Evolutionary conservation across 1,140 invertebrate genomes (phyloP).

Genomic region (Cardiocondyla obscurior): DNA sequence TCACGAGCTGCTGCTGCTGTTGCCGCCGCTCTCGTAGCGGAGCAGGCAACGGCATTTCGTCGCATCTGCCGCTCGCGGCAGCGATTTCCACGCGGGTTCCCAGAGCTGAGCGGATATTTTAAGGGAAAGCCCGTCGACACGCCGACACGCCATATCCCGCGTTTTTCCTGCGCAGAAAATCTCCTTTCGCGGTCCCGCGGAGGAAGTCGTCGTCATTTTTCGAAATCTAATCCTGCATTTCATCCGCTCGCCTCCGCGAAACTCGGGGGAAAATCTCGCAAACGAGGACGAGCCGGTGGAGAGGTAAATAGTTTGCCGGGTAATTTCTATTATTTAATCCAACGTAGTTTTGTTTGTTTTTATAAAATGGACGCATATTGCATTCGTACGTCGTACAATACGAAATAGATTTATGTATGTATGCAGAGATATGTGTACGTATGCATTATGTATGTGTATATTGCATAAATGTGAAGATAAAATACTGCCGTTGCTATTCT

Average conservation of each 20-base stretch:
- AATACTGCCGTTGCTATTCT: slow-evolving; percentile 2
- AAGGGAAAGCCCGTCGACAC: slow-evolving; percentile 27
- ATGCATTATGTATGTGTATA: neutral
- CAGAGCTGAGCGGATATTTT: slow-evolving; percentile 20
- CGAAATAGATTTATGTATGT: slow-evolving; percentile 8
- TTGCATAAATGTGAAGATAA: neutral
- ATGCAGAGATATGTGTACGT: neutral
- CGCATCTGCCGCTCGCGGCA: slow-evolving; percentile 17
- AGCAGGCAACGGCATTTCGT: neutral
- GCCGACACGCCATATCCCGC: slow-evolving; percentile 15
- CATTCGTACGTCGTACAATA: neutral
- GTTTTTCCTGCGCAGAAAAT: slow-evolving; percentile 43
- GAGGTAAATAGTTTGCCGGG: neutral
- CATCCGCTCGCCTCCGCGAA: neutral
- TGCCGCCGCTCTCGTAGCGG: neutral
- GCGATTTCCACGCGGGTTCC: slow-evolving; percentile 3
- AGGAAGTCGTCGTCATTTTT: neutral
- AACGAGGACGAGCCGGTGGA: neutral
- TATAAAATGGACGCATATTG: slow-evolving; percentile 2
- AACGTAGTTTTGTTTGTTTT: neutral
- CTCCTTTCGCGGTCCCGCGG: neutral
- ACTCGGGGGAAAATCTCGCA: neutral
- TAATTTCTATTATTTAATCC: slow-evolving; percentile 11
- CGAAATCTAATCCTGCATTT: slow-evolving; percentile 43
- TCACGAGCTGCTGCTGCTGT: slow-evolving; percentile 31